Evolutionary conservation across 1,140 invertebrate species (phyloP).

Genomic region (Nomia melanderi): DNA sequence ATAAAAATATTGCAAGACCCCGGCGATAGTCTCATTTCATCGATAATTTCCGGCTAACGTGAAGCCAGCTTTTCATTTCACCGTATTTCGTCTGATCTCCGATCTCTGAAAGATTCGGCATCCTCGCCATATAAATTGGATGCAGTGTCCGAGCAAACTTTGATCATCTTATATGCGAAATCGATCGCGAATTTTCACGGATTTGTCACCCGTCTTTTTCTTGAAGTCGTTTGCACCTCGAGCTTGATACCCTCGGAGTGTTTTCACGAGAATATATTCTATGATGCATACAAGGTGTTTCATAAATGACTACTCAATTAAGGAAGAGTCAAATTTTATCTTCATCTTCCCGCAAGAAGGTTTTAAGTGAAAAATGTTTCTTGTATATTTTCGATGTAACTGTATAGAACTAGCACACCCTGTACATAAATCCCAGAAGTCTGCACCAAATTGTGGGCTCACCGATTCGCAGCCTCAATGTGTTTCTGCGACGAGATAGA

Average conservation of each 20-base stretch:
- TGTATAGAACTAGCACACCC: no score
- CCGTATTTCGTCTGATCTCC: neutral
- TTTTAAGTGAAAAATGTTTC: no score
- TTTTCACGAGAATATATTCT: conserved; percentile 24
- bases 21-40: neutral
- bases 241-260: neutral
- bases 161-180: neutral
- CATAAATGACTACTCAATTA: no score
- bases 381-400: no score
- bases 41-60: no score
- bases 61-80: no score
- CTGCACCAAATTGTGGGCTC: neutral
- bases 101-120: neutral
- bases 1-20: neutral
- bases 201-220: neutral
- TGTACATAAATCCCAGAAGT: neutral
- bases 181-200: conserved; percentile 25
- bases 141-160: neutral
- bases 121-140: neutral
- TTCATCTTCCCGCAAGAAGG: no score
- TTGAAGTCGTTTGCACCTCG: neutral
- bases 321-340: no score
- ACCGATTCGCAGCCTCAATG: neutral
- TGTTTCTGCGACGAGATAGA: neutral
- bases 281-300: no score